These are phyloP conservation scores for Odontomyia ornata DNA, from an alignment of 2,888 invertebrate species.

Conservation along the genomic window DNA sequence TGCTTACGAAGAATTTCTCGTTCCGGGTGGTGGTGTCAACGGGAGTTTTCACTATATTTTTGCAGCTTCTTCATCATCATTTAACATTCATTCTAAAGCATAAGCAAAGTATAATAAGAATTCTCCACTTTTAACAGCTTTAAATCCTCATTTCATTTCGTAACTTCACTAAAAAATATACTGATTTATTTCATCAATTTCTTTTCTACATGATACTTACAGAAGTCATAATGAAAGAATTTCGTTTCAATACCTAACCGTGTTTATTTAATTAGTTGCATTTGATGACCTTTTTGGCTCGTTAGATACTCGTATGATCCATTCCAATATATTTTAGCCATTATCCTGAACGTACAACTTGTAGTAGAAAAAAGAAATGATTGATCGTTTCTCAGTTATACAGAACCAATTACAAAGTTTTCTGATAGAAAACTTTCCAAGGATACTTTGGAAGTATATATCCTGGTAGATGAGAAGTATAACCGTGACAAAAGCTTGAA, in stretches of 20 bases:
- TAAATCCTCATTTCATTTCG: too few relatives aligned
- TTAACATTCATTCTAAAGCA: too few relatives aligned
- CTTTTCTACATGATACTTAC: not conserved
- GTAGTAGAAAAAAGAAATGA: not conserved
- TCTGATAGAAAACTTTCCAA: not conserved
- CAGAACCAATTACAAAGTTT: not conserved
- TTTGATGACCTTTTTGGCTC: not conserved
- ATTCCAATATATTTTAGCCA: not conserved
- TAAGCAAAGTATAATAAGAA: too few relatives aligned
- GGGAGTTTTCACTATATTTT: too few relatives aligned
- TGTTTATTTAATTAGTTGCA: not conserved
- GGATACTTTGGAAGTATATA: not conserved
- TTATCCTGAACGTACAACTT: not conserved
- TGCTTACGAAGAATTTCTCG: too few relatives aligned
- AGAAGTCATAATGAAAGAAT: not conserved
- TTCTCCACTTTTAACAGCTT: too few relatives aligned
- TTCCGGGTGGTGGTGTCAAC: too few relatives aligned
- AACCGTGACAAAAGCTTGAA: too few relatives aligned
- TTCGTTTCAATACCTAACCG: not conserved
- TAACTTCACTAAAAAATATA: too few relatives aligned
- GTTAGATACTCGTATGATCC: not conserved
- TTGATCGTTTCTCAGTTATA: not conserved
- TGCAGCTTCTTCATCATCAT: too few relatives aligned
- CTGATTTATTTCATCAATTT: too few relatives aligned
- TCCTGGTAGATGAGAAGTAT: not conserved